Conservation (phyloP, 1,140 invertebrate genomes). For the Bicyclus anynana region DNA sequence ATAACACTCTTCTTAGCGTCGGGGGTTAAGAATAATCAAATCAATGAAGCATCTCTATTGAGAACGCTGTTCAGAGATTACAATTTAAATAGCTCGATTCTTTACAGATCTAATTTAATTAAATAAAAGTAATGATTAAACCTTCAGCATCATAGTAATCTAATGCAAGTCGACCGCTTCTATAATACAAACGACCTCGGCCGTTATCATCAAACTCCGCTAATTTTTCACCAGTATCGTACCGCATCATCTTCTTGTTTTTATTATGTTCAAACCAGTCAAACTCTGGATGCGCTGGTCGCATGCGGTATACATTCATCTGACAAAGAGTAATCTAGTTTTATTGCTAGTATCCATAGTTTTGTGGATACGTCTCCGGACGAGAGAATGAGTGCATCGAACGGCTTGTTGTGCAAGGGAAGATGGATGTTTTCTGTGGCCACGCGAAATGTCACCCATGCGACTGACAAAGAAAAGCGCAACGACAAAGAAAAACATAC, state of each 20-base stretch:
- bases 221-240: slow-evolving; percentile 58
- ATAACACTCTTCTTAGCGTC: too few relatives aligned
- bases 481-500: too few relatives aligned
- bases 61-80: too few relatives aligned
- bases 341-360: not conserved
- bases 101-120: not conserved
- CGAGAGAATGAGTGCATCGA: too few relatives aligned
- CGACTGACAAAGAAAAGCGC: too few relatives aligned
- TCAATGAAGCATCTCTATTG: too few relatives aligned
- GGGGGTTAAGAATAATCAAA: too few relatives aligned
- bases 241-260: slow-evolving; percentile 48
- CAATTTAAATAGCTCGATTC: too few relatives aligned
- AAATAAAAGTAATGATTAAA: slow-evolving; percentile 10
- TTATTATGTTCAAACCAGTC: slow-evolving; percentile 67
- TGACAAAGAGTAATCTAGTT: slow-evolving; percentile 22
- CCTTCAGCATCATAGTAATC: slow-evolving; percentile 67
- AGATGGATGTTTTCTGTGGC: too few relatives aligned
- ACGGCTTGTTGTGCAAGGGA: too few relatives aligned
- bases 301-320: slow-evolving; percentile 69
- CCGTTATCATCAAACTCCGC: slow-evolving; percentile 62
- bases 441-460: too few relatives aligned
- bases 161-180: slow-evolving; percentile 50
- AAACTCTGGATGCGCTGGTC: slow-evolving; percentile 63
- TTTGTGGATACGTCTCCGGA: too few relatives aligned
- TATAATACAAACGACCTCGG: slow-evolving; percentile 54